Base-by-base conservation (phyloP, 2,797 vertebrate genomes). In the Crenuchus spilurus region DNA sequence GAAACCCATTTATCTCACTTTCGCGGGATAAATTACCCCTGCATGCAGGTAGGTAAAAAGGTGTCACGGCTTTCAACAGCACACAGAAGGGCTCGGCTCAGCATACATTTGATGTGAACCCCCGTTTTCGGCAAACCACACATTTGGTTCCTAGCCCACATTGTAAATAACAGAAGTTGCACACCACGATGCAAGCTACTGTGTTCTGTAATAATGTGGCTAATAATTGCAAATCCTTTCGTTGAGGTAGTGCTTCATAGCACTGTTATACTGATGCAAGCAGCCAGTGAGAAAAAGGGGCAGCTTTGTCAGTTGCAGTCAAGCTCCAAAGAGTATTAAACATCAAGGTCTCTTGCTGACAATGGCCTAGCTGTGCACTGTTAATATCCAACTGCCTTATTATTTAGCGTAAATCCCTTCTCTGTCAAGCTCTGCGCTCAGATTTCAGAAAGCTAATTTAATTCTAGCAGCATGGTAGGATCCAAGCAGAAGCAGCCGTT, bases 401-500 rank as follows among this genome's bases (percentile, higher is more conserved):
- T 91, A 91, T 51, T 83, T 76, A 80, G 85, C 60, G 84, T 72
- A 89, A 84, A 88, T 82, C 80, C 83, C 77, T 75, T 65, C 81
- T 42, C 62, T 89, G 87, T 87, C 79, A 76, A 88, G 79, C 60
- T 78, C 84, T 85, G 82, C 64, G 82, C 81, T 87, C 74, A 73
- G 84, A 78, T 88, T 90, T 84, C 73, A 26, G 88, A 87, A 87
- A 91, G 85, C 73, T 86, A 87, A 91, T 85, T 90, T 92, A 84
- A 88, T 87, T 90, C 81, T 72, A 66, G 70, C 80, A 58, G 76
- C 71, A 74, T 82, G 84, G 75, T 52, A 51, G 57, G 65, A 76
- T 71, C 68, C 63, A 65, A 63, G 78, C 70, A 67, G 67, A 76
- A 41, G 39, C 28, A 16, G 30, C 33, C 57, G 63, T 61, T 63